Base-by-base conservation (phyloP, 2,888 invertebrate genomes). In the Sarcophaga carnaria region DNA sequence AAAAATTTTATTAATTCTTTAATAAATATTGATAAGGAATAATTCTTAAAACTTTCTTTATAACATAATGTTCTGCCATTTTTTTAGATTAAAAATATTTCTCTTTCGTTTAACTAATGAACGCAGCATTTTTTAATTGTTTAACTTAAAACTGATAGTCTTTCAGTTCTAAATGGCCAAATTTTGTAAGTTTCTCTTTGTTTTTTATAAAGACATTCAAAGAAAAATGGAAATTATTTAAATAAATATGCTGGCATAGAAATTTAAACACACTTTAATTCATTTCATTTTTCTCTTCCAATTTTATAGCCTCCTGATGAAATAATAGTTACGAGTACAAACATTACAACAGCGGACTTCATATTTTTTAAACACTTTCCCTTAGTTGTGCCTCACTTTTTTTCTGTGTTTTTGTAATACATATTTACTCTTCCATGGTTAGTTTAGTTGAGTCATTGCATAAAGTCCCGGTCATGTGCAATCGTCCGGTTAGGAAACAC, bases 401-500 rank as follows among this genome's bases (percentile, higher is more conserved):
- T 54, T 17, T 14, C 14, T 20, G 14, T 20, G 17, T 27, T 17
- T 22, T 45, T 11, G 45, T 49, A 5, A 47, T 62, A 20, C 10
- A 47, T 62, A 20, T 78, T 71, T 74, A 66, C 80, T 76, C 49
- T 80, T 76, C 76, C 71, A 84, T 71, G 84, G 84, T 77, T 80
- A 80, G 64, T 85, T 85, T 80, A 84, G 84, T 76, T 75, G 66
- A 85, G 80, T 80, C 84, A 85, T 85, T 85, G 75, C 76, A 71
- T 54, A 85, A 84, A 80, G 62, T 77, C 60, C 75, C 62, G 71
- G 80, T 85, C 84, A 85, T 80, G 84, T 85, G 84, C 80, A 85
- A 80, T 78, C 78, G 69, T 72, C 79, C 67, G 78, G 80, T 79
- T 70, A 69, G 80, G 64, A 86, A 83, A 81, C 83, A 81, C 88